Percentiles rank a stretch among this genome's conserved stretches.
Evolutionary conservation across 2,113 vertebrate genomes (phyloP).

Genomic region (Lophotis ruficrista): DNA sequence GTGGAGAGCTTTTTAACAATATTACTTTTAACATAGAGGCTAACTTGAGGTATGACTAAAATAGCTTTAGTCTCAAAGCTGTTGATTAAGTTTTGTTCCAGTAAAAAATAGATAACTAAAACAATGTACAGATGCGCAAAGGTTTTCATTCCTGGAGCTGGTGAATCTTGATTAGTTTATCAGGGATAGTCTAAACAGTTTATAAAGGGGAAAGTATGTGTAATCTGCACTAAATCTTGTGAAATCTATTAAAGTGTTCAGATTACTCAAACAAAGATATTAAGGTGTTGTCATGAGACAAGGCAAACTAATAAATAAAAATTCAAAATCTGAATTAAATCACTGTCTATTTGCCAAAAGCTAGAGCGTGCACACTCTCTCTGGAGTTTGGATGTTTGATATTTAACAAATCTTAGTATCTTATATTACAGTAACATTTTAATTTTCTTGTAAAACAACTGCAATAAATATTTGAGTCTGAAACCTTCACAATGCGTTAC

Average conservation of each 20-base stretch:
- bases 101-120: slow-evolving; percentile 15
- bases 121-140: background rate
- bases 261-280: background rate
- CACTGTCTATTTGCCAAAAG: background rate
- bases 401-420: background rate
- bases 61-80: background rate
- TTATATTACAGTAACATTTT: background rate
- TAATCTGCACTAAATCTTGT: background rate
- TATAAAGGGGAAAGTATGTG: background rate
- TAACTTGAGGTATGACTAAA: background rate
- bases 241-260: background rate
- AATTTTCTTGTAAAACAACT: background rate
- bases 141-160: slow-evolving; percentile 11
- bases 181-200: slow-evolving; percentile 23
- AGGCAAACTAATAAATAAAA: background rate
- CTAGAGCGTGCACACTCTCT: background rate
- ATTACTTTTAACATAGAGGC: background rate
- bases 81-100: background rate
- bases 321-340: slow-evolving; percentile 9
- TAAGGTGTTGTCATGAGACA: background rate
- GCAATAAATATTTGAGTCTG: background rate
- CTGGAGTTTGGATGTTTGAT: background rate
- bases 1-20: background rate
- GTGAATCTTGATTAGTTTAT: slow-evolving; percentile 20
- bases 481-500: background rate